A percentile compares a stretch with the other conserved stretches of the same genome.
Evolutionary conservation across 2,113 vertebrate species (phyloP).

Genomic region (Typhlomys cinereus): DNA sequence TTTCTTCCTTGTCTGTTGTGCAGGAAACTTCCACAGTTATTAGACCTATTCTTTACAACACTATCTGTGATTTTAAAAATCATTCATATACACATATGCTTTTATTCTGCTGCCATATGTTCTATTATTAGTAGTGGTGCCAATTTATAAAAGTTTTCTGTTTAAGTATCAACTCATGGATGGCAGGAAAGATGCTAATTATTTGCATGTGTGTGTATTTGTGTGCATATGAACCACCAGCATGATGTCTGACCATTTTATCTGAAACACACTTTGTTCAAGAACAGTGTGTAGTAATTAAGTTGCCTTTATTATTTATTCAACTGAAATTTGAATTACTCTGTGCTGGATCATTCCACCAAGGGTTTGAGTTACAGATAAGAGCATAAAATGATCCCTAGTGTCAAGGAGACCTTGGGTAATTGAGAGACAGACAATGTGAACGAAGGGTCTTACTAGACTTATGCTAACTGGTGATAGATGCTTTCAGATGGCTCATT

Average conservation of each 20-base stretch:
- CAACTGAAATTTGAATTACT: not conserved
- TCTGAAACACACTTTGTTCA: not conserved
- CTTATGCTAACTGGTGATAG: not conserved
- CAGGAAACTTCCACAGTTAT: not conserved
- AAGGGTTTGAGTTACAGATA: not conserved
- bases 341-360: not conserved
- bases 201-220: not conserved
- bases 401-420: not conserved
- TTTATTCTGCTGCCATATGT: not conserved
- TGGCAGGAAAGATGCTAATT: not conserved
- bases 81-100: not conserved
- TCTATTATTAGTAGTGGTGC: not conserved
- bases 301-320: constrained; percentile 16
- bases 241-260: not conserved
- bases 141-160: not conserved
- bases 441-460: too few relatives aligned
- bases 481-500: not conserved
- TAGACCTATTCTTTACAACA: not conserved
- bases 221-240: not conserved
- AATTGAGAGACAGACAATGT: not conserved
- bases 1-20: not conserved
- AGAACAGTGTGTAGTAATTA: not conserved
- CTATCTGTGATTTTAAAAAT: not conserved
- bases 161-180: not conserved
- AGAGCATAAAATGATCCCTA: not conserved